Evolutionary conservation across 2,888 invertebrate species (phyloP), one percentile per base, ranked within the genome.

Genomic region (Emmelina monodactyla): DNA sequence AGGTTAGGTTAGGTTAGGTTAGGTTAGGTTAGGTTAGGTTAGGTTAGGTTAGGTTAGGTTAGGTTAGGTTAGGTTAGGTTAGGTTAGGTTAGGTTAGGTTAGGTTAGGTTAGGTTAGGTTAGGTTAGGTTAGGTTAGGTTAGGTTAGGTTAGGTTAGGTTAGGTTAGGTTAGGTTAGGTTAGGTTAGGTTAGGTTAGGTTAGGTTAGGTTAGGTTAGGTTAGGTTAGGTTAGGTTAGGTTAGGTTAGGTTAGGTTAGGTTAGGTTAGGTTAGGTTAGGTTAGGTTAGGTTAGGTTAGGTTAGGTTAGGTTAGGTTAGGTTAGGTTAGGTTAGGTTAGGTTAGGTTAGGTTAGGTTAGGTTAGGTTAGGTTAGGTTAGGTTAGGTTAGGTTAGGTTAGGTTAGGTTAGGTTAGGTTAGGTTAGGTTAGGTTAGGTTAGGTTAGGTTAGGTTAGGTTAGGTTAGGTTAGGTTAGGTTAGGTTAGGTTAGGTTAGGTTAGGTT

Each of bases 371-470:
- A 32, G 39, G 37, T 39, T 38, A 38, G 40, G 38, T 41, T 38
- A 34, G 37, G 33, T 33, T 35, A 41, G 34, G 33, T 39, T 33
- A 30, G 25, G 37, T 40, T 37, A 42, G 42, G 42, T 44, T 42
- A 42, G 38, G 40, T 34, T 35, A 35, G 40, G 35, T 38, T 38
- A 38, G 38, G 38, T 38, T 38, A 34, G 40, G 37, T 37, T 38
- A 38, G 40, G 38, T 41, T 38, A 34, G 37, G 33, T 33, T 33
- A 41, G 34, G 33, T 39, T 33, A 30, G 25, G 37, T 40, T 37
- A 42, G 42, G 42, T 44, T 42, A 42, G 40, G 38, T 40, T 37
- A 38, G 39, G 38, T 38, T 37, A 34, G 35, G 38, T 38, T 38
- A 38, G 38, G 16, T 29, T 34, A 25, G 30, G 28, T 19, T 14